Base-by-base conservation (phyloP, 2,888 invertebrate species). In the Hedychridium roseum region DNA sequence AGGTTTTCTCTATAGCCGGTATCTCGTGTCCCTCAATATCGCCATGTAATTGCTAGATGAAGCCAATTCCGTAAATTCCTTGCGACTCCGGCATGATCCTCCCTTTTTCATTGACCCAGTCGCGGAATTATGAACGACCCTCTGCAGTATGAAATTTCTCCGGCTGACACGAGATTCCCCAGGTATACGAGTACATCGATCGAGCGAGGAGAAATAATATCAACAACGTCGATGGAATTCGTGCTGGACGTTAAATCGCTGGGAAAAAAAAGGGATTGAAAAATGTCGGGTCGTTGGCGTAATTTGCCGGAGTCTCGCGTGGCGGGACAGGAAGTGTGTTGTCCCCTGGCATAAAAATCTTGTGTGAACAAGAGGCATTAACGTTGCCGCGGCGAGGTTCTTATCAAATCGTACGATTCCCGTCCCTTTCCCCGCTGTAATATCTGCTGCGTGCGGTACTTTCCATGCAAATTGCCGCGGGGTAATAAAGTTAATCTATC, bases 391-490 rank as follows among this genome's bases (percentile, higher is more conserved):
- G 14, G 47, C 28, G 21, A 43, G 41, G 52, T 51, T 49, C 23
- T 54, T 61, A 50, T 40, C 53, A 65, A 54, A 46, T 52, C n/a
- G n/a, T n/a, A 46, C 23, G 50, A 59, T 42, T 52, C 58, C 48
- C 17, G 21, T 38, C 39, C 44, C 40, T 43, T 39, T 49, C 50
- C 32, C 56, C n/a, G n/a, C n/a, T 55, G 56, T 51, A 53, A 51
- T 51, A 58, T 56, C 53, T 47, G 53, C 55, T 51, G 50, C 39
- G 49, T 28, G 30, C 21, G 34, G 46, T 59, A 52, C 61, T 64
- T 59, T 58, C 44, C 44, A 61, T 64, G 63, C 55, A 61, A 63
- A 64, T 65, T 52, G 38, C 42, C 28, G 44, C 46, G 40, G 36
- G 43, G 45, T 64, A 61, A 65, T 59, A 62, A 61, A 50, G 50